Evolutionary conservation across 2,888 invertebrate genomes (phyloP), one percentile per base, ranked within the genome.

Genomic region (Eristalis pertinax): DNA sequence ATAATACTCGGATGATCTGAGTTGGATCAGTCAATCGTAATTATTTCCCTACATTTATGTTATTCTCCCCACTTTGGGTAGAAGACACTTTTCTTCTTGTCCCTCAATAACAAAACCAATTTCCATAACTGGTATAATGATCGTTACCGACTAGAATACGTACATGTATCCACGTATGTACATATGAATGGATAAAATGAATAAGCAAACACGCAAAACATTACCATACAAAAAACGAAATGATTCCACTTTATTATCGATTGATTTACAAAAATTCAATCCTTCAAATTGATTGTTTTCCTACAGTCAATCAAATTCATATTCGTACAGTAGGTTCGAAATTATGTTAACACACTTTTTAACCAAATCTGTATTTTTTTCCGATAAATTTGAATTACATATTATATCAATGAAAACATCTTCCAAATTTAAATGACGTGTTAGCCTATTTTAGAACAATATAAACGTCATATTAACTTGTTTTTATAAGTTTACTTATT

Each of bases 171-270:
- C 4, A n/a, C 19, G n/a, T 7, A 19, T 50, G 19, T n/a, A 50
- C 19, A 5, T 19, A 50, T 19, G 15, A 19, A 50, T 7, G 7
- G 5, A 5, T n/a, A 50, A 15, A 78, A 70, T 69, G 83, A 65
- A 60, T 38, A 64, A 74, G 56, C 82, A 83, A 79, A 83, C 86
- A 87, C 86, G 86, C 86, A 86, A n/a, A 86, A 78, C 78, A 74
- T 72, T 67, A 78, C 70, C 78, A 78, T 60, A 83, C 43, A 83
- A 62, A 63, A 29, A 67, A 78, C 69, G 29, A 67, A 74, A 79
- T 75, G 78, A 86, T 83, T 83, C 79, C 0, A 19, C 50, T 74
- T 58, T 75, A 56, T 67, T 87, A 87, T 87, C 86, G 86, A 87
- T 87, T 83, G 86, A 83, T 83, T 87, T 78, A 70, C 75, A 73